Evolutionary conservation across 2,797 vertebrate species (phyloP).

Genomic region (Remorina albescens): DNA sequence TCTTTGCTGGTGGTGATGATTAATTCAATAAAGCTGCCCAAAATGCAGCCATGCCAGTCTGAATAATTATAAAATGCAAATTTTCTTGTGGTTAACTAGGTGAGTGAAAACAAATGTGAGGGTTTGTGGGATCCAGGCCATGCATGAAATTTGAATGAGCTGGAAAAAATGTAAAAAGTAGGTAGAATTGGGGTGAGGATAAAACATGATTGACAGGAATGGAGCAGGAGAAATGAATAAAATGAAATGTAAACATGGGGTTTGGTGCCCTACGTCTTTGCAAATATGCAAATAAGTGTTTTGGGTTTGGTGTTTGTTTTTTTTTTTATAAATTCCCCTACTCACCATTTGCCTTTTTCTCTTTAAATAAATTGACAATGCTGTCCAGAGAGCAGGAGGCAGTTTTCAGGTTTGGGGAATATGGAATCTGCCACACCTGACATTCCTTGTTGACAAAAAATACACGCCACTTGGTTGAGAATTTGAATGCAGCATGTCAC

Average conservation of each 20-base stretch:
- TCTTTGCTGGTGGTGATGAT: constrained; percentile 42
- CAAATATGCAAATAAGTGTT: no score
- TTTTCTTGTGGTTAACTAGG: constrained; percentile 46
- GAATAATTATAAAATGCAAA: constrained; percentile 51
- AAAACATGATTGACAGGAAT: background rate
- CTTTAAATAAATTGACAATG: constrained; percentile 32
- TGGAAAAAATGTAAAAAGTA: background rate
- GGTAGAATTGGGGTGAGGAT: background rate
- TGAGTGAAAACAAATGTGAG: constrained; percentile 46
- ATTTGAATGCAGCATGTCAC: constrained; percentile 41
- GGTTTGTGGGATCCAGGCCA: constrained; percentile 31
- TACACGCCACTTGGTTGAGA: constrained; percentile 12
- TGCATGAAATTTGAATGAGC: constrained; percentile 13
- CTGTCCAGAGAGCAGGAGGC: constrained; percentile 34
- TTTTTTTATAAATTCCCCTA: no score
- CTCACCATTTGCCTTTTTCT: constrained; percentile 15
- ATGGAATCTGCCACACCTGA: constrained; percentile 41
- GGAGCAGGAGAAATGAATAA: background rate
- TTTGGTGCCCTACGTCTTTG: constrained; percentile 5
- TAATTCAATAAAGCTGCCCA: constrained; percentile 49
- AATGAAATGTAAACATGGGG: background rate
- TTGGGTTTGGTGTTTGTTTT: no score
- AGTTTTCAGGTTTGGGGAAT: constrained; percentile 19
- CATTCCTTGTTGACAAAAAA: constrained; percentile 47
- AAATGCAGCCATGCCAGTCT: constrained; percentile 25